Conservation (phyloP, 1,140 invertebrate genomes). For the Protaetia brevitarsis region DNA sequence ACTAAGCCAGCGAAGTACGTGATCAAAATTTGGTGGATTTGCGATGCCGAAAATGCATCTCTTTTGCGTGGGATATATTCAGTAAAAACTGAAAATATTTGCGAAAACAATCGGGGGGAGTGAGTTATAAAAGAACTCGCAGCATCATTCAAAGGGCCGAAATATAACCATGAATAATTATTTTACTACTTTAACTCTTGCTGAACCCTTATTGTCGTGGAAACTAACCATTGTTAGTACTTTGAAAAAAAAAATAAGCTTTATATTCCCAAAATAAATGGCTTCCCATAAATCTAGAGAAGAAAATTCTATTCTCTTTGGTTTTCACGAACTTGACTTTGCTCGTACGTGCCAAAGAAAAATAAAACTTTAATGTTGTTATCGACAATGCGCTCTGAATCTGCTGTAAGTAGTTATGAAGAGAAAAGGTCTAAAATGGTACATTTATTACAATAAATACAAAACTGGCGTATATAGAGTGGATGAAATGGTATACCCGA, state of each 20-base stretch:
- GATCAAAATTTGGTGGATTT: slow-evolving; percentile 48
- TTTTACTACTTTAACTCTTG: slow-evolving; percentile 38
- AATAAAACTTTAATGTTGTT: slow-evolving; percentile 42
- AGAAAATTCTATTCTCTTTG: slow-evolving; percentile 5
- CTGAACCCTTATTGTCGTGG: slow-evolving; percentile 35
- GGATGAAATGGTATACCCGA: slow-evolving; percentile 38
- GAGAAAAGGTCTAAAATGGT: slow-evolving; percentile 47
- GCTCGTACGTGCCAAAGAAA: slow-evolving; percentile 39
- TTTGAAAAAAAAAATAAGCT: slow-evolving; percentile 45
- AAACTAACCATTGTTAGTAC: slow-evolving; percentile 43
- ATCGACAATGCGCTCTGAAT: slow-evolving; percentile 40
- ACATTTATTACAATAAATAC: slow-evolving; percentile 46
- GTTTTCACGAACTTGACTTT: slow-evolving; percentile 13
- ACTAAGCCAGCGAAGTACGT: slow-evolving; percentile 52
- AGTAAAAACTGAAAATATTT: slow-evolving; percentile 24
- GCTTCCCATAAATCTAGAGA: slow-evolving; percentile 31
- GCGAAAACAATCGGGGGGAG: slow-evolving; percentile 22
- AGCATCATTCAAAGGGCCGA: slow-evolving; percentile 29
- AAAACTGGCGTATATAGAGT: slow-evolving; percentile 48
- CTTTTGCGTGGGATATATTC: slow-evolving; percentile 33
- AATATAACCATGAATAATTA: slow-evolving; percentile 43
- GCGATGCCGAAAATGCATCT: slow-evolving; percentile 35
- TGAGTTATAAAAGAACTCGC: slow-evolving; percentile 22
- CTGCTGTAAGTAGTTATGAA: slow-evolving; percentile 24
- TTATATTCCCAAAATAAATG: slow-evolving; percentile 43